Conservation (phyloP, 2,797 vertebrate genomes). For the Dicrostonyx torquatus region DNA sequence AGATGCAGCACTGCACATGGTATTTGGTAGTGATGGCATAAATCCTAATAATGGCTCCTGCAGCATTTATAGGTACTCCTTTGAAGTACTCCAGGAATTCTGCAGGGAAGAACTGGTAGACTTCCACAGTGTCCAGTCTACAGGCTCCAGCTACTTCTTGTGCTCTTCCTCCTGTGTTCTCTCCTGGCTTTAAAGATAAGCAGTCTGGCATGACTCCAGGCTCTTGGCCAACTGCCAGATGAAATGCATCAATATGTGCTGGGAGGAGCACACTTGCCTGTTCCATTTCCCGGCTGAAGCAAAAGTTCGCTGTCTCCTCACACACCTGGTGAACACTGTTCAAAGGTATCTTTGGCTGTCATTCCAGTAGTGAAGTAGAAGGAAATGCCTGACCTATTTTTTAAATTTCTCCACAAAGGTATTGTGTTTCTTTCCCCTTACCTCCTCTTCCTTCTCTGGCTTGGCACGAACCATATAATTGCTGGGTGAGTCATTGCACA, state of each 20-base stretch:
- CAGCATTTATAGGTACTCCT: not conserved
- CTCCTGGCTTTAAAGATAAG: slow-evolving; percentile 91
- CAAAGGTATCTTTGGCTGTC: slow-evolving; percentile 93
- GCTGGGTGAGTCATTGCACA: slow-evolving; percentile 93
- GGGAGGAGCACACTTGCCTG: slow-evolving; percentile 93
- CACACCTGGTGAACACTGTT: slow-evolving; percentile 93
- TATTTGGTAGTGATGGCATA: slow-evolving; percentile 87
- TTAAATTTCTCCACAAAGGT: slow-evolving; percentile 90
- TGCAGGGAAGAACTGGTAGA: slow-evolving; percentile 89
- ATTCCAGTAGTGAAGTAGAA: slow-evolving; percentile 92
- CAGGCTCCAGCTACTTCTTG: slow-evolving; percentile 92
- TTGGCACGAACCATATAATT: slow-evolving; percentile 93
- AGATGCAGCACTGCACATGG: slow-evolving; percentile 91
- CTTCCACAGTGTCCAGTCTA: slow-evolving; percentile 92
- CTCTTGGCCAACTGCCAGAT: slow-evolving; percentile 91
- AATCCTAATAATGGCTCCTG: not conserved
- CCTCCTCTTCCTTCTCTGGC: slow-evolving; percentile 88
- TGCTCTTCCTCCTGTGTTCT: slow-evolving; percentile 91
- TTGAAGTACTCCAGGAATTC: slow-evolving; percentile 56
- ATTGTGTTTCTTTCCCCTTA: slow-evolving; percentile 91
- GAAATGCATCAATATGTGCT: slow-evolving; percentile 95
- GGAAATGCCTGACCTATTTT: slow-evolving; percentile 92
- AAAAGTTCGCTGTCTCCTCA: slow-evolving; percentile 93
- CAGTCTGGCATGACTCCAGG: slow-evolving; percentile 88
- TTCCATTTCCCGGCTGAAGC: slow-evolving; percentile 92